A percentile compares a stretch with the other conserved stretches of the same genome.
These are phyloP conservation scores for Steromphala cineraria DNA, from an alignment of 2,888 invertebrate species.

Conservation along the genomic window DNA sequence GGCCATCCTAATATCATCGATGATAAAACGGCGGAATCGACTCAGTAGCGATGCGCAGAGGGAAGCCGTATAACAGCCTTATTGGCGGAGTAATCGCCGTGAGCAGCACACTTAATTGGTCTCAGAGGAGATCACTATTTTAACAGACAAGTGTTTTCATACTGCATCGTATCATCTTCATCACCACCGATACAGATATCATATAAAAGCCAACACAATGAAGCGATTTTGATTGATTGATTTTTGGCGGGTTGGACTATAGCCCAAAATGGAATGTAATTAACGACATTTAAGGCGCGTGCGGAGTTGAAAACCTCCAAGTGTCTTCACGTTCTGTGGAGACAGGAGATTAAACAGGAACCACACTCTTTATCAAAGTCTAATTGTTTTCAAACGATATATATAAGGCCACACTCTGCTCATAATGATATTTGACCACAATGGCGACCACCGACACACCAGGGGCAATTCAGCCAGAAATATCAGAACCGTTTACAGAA, in stretches of 20 bases:
- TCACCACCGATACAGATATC: neutral
- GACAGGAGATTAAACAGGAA: slow-evolving; percentile 8
- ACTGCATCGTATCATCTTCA: neutral
- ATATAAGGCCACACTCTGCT: neutral
- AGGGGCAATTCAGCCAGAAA: too few relatives aligned
- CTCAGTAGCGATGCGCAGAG: neutral
- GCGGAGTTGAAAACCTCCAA: neutral
- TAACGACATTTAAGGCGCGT: neutral
- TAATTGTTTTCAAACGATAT: slow-evolving; percentile 9
- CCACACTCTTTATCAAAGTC: neutral
- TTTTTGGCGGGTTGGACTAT: neutral
- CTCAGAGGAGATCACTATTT: neutral
- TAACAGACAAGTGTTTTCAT: slow-evolving; percentile 5
- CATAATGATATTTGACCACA: neutral
- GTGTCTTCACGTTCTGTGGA: neutral
- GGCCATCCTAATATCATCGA: neutral
- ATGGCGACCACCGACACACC: too few relatives aligned
- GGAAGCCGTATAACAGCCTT: neutral
- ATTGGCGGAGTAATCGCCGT: neutral
- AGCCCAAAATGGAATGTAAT: neutral
- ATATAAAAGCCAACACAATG: neutral
- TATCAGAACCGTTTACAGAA: too few relatives aligned
- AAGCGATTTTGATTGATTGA: neutral
- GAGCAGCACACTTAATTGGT: neutral
- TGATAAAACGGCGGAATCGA: neutral